Conservation (phyloP, 2,888 invertebrate species). For the Beris chalybata region DNA sequence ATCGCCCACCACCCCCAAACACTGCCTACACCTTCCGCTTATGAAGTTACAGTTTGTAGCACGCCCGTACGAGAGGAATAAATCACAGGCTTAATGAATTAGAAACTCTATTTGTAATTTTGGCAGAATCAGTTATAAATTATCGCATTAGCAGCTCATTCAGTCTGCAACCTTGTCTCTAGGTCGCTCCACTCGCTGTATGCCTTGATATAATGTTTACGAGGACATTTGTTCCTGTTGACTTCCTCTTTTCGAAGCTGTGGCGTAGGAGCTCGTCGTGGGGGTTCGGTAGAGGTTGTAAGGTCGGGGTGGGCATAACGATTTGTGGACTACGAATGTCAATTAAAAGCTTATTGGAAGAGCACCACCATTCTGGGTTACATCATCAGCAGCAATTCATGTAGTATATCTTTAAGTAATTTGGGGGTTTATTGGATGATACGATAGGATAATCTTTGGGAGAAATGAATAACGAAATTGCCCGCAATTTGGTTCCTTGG, state of each 20-base stretch:
- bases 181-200: neutral
- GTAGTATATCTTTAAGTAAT: no score
- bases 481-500: no score
- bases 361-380: no score
- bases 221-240: conserved; percentile 30
- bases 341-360: no score
- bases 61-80: conserved; percentile 18
- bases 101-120: conserved; percentile 39
- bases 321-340: no score
- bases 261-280: no score
- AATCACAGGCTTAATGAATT: conserved; percentile 39
- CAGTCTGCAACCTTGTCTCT: neutral
- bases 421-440: no score
- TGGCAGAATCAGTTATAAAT: conserved; percentile 37
- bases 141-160: conserved; percentile 38
- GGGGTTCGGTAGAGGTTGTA: neutral
- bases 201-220: conserved; percentile 1
- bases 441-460: no score
- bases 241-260: conserved; percentile 20
- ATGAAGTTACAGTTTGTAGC: neutral
- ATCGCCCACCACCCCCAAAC: neutral
- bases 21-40: neutral
- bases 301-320: conserved; percentile 2
- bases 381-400: no score
- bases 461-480: no score